Conservation (phyloP, 2,888 invertebrate species). For the Emmelina monodactyla region DNA sequence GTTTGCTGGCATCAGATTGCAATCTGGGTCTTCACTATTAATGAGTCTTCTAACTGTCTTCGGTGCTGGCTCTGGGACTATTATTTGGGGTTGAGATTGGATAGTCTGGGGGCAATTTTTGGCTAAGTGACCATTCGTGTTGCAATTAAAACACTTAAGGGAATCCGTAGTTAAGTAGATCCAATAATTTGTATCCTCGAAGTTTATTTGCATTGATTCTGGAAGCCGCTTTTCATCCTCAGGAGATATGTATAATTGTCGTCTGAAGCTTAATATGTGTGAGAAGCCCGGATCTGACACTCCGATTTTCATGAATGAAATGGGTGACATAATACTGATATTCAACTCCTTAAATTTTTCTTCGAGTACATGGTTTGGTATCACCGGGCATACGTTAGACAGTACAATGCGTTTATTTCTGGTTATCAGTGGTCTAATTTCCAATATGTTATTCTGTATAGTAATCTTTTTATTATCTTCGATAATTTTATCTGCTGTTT, state of each 20-base stretch:
- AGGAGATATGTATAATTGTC: slow-evolving; percentile 9
- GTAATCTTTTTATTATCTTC: slow-evolving; percentile 6
- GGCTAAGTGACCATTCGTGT: slow-evolving; percentile 8
- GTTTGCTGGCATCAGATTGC: too few species aligned
- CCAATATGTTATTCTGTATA: slow-evolving; percentile 8
- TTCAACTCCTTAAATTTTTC: slow-evolving; percentile 7
- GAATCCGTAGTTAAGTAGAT: slow-evolving; percentile 11
- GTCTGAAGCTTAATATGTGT: slow-evolving; percentile 9
- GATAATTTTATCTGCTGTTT: slow-evolving; percentile 11
- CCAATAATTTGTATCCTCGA: slow-evolving; percentile 13
- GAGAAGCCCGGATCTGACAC: slow-evolving; percentile 7
- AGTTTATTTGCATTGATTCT: slow-evolving; percentile 10
- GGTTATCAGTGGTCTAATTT: slow-evolving; percentile 10
- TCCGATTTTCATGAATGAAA: slow-evolving; percentile 7
- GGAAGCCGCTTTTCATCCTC: slow-evolving; percentile 8
- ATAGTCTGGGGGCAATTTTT: slow-evolving; percentile 7
- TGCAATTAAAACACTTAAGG: slow-evolving; percentile 12
- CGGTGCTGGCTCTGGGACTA: too few species aligned
- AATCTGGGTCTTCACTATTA: background rate
- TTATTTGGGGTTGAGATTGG: background rate
- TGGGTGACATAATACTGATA: slow-evolving; percentile 7
- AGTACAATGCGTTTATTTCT: slow-evolving; percentile 4
- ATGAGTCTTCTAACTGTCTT: background rate
- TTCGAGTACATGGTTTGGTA: slow-evolving; percentile 6
- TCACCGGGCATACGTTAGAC: slow-evolving; percentile 11